These are phyloP conservation scores for Pocillopora damicornis DNA, from an alignment of 64 coral and sea anemone genomes.

Conservation along the genomic window DNA sequence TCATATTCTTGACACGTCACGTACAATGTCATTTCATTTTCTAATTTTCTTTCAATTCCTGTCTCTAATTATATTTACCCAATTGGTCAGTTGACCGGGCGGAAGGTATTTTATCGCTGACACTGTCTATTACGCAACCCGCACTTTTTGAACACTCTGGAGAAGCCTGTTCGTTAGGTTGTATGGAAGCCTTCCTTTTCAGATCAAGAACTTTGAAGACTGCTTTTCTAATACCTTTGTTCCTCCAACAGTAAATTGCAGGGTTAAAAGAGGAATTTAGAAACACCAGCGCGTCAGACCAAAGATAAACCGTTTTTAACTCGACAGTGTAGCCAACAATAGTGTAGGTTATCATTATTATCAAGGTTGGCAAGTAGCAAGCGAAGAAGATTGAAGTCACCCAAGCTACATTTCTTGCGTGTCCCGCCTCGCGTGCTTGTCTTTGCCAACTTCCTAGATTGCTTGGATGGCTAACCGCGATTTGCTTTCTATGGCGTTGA, in stretches of 20 bases:
- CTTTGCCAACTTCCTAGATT: neutral
- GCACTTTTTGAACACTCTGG: neutral
- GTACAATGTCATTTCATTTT: too few species aligned
- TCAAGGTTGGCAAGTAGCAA: slow-evolving; percentile 45
- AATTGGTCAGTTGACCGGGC: neutral
- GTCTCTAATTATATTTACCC: too few species aligned
- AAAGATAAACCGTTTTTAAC: slow-evolving; percentile 41
- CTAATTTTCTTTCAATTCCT: too few species aligned
- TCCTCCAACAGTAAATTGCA: slow-evolving; percentile 47
- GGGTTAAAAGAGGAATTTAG: slow-evolving; percentile 59
- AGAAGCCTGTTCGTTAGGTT: neutral
- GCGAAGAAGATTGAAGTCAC: slow-evolving; percentile 43
- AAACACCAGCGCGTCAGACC: slow-evolving; percentile 54
- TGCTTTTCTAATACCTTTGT: slow-evolving; percentile 41
- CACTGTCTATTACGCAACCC: neutral
- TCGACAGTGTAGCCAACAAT: slow-evolving; percentile 33
- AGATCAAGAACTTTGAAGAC: slow-evolving; percentile 27
- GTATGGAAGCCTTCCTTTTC: neutral
- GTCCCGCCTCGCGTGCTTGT: neutral
- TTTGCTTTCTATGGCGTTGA: slow-evolving; percentile 53
- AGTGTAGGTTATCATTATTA: slow-evolving; percentile 40
- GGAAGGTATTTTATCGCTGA: neutral
- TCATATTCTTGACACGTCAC: too few species aligned
- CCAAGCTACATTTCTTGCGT: slow-evolving; percentile 25
- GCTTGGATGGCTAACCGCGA: neutral